Evolutionary conservation across 2,797 vertebrate genomes (phyloP).

Genomic region (Phataginus tricuspis): DNA sequence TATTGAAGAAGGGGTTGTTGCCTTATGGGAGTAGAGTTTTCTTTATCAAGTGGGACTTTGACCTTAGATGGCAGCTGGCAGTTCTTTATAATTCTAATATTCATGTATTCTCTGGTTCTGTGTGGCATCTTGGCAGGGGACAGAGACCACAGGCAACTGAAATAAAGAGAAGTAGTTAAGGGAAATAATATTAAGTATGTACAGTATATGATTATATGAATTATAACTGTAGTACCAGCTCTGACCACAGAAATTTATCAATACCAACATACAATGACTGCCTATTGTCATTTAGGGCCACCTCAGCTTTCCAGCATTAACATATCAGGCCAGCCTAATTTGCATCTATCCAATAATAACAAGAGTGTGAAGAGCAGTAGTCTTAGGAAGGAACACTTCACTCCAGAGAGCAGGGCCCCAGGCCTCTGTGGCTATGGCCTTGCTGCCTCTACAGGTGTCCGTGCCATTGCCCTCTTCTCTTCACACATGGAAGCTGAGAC

Average conservation of each 20-base stretch:
- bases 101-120: background rate
- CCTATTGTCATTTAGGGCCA: background rate
- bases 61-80: background rate
- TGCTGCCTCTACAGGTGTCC: background rate
- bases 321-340: background rate
- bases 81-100: background rate
- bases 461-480: background rate
- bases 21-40: background rate
- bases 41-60: background rate
- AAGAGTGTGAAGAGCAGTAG: background rate
- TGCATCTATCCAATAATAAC: background rate
- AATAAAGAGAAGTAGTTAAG: background rate
- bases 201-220: background rate
- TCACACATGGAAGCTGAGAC: background rate
- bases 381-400: background rate
- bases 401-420: background rate
- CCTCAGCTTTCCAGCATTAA: background rate
- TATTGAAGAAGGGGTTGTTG: background rate
- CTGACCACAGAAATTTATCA: background rate
- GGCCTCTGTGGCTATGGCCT: background rate
- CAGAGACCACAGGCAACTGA: background rate
- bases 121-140: background rate
- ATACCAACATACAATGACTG: background rate
- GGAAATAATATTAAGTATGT: background rate
- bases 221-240: background rate